Evolutionary conservation across 2,113 vertebrate species (phyloP).

Genomic region (Pluvianellus socialis): DNA sequence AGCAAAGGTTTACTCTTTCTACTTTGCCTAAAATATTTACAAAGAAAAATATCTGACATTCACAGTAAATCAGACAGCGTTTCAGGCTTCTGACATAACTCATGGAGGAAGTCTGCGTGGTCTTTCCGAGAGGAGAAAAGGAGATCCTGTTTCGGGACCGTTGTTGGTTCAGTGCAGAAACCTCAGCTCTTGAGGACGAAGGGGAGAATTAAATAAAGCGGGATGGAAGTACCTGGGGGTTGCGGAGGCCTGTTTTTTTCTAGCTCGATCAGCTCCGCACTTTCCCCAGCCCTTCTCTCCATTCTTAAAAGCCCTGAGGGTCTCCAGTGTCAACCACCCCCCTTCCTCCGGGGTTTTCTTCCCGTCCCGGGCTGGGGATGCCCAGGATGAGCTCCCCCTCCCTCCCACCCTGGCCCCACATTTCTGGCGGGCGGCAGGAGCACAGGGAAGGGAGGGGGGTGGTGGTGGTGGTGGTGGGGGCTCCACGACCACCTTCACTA

Average conservation of each 20-base stretch:
- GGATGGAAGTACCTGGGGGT: neutral
- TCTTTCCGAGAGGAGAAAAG: neutral
- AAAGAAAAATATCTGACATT: conserved; percentile 26
- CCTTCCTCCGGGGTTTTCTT: neutral
- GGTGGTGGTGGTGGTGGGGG: no score
- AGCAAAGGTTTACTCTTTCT: conserved; percentile 57
- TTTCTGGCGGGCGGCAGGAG: neutral
- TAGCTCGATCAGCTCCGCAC: neutral
- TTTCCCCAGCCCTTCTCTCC: neutral
- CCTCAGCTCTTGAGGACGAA: neutral
- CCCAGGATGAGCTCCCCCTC: neutral
- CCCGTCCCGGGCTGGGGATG: neutral
- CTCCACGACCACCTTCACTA: neutral
- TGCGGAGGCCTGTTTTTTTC: neutral
- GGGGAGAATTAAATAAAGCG: neutral
- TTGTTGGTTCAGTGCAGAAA: neutral
- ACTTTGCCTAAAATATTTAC: conserved; percentile 50
- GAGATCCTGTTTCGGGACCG: neutral
- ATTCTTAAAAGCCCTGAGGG: neutral
- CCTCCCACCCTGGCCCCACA: neutral
- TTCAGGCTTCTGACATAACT: neutral
- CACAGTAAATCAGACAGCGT: conserved; percentile 20
- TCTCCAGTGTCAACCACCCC: neutral
- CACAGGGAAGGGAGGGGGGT: neutral
- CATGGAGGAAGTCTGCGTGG: neutral